phyloP scores from a whole-genome alignment of 2,888 invertebrate genomes.

The Chorisops tibialis region DNA sequence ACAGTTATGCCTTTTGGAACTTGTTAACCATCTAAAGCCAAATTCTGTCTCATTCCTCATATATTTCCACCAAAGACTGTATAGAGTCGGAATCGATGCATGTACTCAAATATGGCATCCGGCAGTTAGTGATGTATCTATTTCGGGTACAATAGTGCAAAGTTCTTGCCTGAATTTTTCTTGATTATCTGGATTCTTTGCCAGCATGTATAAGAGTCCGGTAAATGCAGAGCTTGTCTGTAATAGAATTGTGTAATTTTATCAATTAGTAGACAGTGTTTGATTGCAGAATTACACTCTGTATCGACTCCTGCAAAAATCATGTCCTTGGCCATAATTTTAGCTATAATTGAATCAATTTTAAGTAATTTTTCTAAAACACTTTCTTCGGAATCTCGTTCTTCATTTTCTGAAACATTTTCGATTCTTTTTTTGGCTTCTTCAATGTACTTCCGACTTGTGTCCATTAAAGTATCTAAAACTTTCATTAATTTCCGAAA shows the following conservation, averaged over 20 bases:
- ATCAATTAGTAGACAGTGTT: conserved; percentile 58
- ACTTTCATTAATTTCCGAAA: conserved; percentile 40
- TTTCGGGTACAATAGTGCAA: conserved; percentile 44
- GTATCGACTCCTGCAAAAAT: conserved; percentile 69
- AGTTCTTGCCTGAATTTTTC: conserved; percentile 56
- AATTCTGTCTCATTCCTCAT: conserved; percentile 56
- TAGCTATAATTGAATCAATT: conserved; percentile 60
- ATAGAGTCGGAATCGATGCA: conserved; percentile 60
- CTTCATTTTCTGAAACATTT: conserved; percentile 38
- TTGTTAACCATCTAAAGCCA: conserved; percentile 58
- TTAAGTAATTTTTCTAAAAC: conserved; percentile 63
- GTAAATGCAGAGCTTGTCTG: conserved; percentile 58
- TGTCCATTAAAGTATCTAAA: conserved; percentile 40
- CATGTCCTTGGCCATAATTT: conserved; percentile 68
- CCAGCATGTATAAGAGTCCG: conserved; percentile 58
- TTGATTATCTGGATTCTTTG: conserved; percentile 60
- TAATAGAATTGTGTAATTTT: conserved; percentile 32
- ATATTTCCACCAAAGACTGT: conserved; percentile 57
- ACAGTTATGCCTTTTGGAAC: conserved; percentile 55
- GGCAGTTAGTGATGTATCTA: conserved; percentile 45
- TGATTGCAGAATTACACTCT: conserved; percentile 59
- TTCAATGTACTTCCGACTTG: conserved; percentile 45
- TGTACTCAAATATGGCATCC: conserved; percentile 60
- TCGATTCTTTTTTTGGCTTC: conserved; percentile 43
- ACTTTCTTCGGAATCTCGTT: conserved; percentile 56